Conservation (phyloP, 2,888 invertebrate species). For the Melanchra persicariae region DNA sequence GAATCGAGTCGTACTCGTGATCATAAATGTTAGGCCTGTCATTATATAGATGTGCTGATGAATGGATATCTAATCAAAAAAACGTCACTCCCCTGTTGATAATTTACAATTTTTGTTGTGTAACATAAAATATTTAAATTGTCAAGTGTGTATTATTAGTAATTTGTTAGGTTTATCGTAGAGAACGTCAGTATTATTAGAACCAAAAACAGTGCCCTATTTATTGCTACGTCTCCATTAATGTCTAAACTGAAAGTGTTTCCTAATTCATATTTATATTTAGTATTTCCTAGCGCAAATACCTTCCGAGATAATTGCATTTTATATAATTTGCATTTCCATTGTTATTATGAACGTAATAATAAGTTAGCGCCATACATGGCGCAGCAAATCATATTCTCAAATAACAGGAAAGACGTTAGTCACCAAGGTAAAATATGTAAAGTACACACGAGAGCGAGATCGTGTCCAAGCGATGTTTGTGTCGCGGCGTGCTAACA, state of each 20-base stretch:
- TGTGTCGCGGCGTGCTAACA: slow-evolving; percentile 80
- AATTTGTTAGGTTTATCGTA: slow-evolving; percentile 7
- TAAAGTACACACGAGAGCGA: slow-evolving; percentile 71
- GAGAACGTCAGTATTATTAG: slow-evolving; percentile 17
- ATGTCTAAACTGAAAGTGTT: not conserved
- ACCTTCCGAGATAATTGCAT: slow-evolving; percentile 11
- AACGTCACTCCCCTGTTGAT: slow-evolving; percentile 24
- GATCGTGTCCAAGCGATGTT: slow-evolving; percentile 79
- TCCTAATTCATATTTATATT: slow-evolving; percentile 14
- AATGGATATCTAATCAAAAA: slow-evolving; percentile 35
- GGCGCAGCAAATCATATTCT: slow-evolving; percentile 59
- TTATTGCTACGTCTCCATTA: not conserved
- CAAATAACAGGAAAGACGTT: slow-evolving; percentile 58
- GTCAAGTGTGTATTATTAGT: not conserved
- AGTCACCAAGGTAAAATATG: slow-evolving; percentile 62
- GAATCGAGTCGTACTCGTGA: slow-evolving; percentile 28
- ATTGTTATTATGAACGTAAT: slow-evolving; percentile 17
- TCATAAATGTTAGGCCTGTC: slow-evolving; percentile 12
- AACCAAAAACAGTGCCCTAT: slow-evolving; percentile 26
- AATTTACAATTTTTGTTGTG: slow-evolving; percentile 2
- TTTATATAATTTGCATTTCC: slow-evolving; percentile 14
- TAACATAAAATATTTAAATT: not conserved
- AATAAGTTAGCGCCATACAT: slow-evolving; percentile 48
- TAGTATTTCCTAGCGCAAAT: not conserved
- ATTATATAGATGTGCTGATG: slow-evolving; percentile 26